Base-by-base conservation (phyloP, 2,888 invertebrate genomes). In the Harmothoe impar region DNA sequence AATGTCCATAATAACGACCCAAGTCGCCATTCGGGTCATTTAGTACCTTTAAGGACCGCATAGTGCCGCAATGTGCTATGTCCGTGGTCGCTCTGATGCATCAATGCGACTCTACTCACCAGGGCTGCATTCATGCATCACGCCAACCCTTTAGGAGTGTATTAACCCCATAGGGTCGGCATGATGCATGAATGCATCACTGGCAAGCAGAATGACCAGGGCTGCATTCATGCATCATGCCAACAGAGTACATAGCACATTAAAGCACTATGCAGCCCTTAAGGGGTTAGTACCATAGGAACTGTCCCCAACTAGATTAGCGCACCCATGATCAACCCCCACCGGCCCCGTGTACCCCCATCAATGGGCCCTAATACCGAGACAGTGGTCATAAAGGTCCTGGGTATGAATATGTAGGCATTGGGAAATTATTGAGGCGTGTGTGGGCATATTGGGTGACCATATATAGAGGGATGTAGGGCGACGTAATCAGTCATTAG, bases 1-100 rank as follows among this genome's bases (percentile, higher is more conserved):
- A 86, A 86, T 86, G 86, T 52, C 86, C 86, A 86, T 86, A 52
- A 86, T 86, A 54, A 86, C 51, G 86, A 86, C 86, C 86, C 23
- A 7, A n/a, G 15, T 12, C 23, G 15, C 35, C 81, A 43, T 35
- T 35, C 35, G 81, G 81, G 33, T 81, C 43, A 43, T 81, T 81
- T 81, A 43, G 81, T n/a, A n/a, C n/a, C n/a, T n/a, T n/a, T n/a
- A n/a, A n/a, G n/a, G n/a, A n/a, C n/a, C n/a, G n/a, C n/a, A n/a
- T n/a, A n/a, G n/a, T n/a, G n/a, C n/a, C n/a, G n/a, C n/a, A n/a
- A n/a, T n/a, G n/a, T n/a, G n/a, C n/a, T n/a, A n/a, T n/a, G n/a
- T n/a, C n/a, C n/a, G n/a, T n/a, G n/a, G n/a, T n/a, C n/a, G n/a
- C n/a, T n/a, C n/a, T n/a, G n/a, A n/a, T n/a, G n/a, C n/a, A n/a